Base-by-base conservation (phyloP, 2,797 vertebrate genomes). In the Gobionotothen gibberifrons region DNA sequence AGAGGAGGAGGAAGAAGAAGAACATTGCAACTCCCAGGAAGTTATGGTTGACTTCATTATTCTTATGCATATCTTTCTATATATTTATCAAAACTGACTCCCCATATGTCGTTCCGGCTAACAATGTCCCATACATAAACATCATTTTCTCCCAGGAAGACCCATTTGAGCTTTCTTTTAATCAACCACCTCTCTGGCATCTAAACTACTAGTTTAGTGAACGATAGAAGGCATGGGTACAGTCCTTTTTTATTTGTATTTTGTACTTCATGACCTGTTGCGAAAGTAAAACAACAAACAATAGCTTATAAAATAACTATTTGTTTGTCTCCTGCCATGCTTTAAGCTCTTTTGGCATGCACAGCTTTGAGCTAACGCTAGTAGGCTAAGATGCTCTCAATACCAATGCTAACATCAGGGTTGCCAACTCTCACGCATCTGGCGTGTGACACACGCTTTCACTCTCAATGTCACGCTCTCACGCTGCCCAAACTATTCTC, bases 21-120 rank as follows among this genome's bases (percentile, higher is more conserved):
- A 56, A 3, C 36, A 68, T 52, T 47, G 81, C n/a, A 21, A 64
- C 76, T 57, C 22, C 21, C 46, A 78, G 60, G 72, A 72, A 57
- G 48, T 60, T 36, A 55, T 10, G 14, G 52, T 14, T 21, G 9
- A 69, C 19, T 66, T 59, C 42, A 46, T 64, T 21, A 46, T 32
- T 32, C 22, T 3, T 10, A 48, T 36, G 29, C 21, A 49, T 59
- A 13, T 68, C 44, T 53, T 19, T 36, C 9, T 21, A 9, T 66
- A 21, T 10, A 53, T 78, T 59, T 53, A 60, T 51, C 2, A 16
- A 48, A 43, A 65, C 9, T 19, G 22, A 21, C 11, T 1, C 17
- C 42, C 46, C 47, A 57, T 53, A 12, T 62, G 15, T 74, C 74
- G 3, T 3, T 51, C 3, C 9, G 3, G 51, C 36, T 54, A 16